Base-by-base conservation (phyloP, 2,888 invertebrate species). In the Eupithecia dodoneata region DNA sequence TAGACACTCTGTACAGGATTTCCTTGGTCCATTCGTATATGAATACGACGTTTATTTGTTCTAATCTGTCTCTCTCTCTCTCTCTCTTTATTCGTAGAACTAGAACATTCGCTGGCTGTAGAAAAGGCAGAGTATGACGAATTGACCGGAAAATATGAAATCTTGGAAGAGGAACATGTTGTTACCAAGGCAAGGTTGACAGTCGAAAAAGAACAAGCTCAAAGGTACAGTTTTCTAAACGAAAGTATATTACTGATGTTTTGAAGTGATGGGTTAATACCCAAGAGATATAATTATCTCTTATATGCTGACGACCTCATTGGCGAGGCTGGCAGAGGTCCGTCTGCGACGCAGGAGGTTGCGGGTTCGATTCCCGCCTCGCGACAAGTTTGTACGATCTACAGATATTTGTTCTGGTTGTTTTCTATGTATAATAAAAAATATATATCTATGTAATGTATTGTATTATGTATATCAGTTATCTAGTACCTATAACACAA, bases 151-250 rank as follows among this genome's bases (percentile, higher is more conserved):
- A 98, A 97, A 90, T 98, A 98, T 91, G 98, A 98, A 89, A 96
- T 97, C 79, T 91, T 98, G 59, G 97, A 97, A 88, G 98, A 98
- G 88, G 98, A 98, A 86, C 97, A 98, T 83, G 97, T 98, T 0
- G 96, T 97, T 0, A 97, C 97, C 79, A 98, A 98, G 91, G 97
- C 98, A 9, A 97, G 97, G 88, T 93, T 98, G 4, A 97, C 97
- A 5, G 97, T 97, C 76, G 98, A 98, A 88, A 98, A 98, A 87
- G 97, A 98, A 92, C 96, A 96, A 84, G 94, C 98, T 15, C 97
- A 97, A 90, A 96, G 96, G 97, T 97, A 88, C 85, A 66, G 15
- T 6, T 66, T 66, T 66, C 42, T 13, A 18, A 55, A 55, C 4
- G 18, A 65, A 65, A 41, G 41, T 65, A 2, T 41, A 13, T 15